Percentiles rank a stretch among this genome's conserved stretches.
phyloP scores from a whole-genome alignment of 2,888 invertebrate species.

The Gerris lacustris region DNA sequence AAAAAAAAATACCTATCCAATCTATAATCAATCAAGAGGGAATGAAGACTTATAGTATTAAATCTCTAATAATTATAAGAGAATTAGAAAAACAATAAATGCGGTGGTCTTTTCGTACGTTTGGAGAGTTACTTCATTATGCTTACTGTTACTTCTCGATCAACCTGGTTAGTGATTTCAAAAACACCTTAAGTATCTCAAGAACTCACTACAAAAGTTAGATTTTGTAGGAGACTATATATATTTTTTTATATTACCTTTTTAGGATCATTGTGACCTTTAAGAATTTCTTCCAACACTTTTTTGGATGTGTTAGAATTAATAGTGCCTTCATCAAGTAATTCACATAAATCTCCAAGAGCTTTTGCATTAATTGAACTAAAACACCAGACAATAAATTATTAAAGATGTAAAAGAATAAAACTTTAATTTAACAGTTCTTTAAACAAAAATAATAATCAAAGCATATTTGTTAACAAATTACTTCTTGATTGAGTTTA shows the following conservation, averaged over 20 bases:
- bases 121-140: no score
- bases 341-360: constrained; percentile 50
- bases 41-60: no score
- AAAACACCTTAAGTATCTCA: no score
- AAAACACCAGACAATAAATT: constrained; percentile 29
- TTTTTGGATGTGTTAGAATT: constrained; percentile 48
- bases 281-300: constrained; percentile 42
- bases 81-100: no score
- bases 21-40: no score
- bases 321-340: constrained; percentile 48
- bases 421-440: neutral
- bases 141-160: no score
- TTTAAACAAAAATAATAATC: neutral
- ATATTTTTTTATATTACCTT: constrained; percentile 34
- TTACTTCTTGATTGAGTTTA: constrained; percentile 6
- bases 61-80: no score
- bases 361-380: constrained; percentile 43
- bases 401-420: neutral
- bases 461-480: neutral
- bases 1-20: no score
- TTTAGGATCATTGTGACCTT: constrained; percentile 36
- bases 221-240: no score
- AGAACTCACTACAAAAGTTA: no score
- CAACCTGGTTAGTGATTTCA: no score
- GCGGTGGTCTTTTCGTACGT: no score